Evolutionary conservation across 35 echinoderm and acorn worm species (phyloP).

Genomic region (Holothuria glaberrima): DNA sequence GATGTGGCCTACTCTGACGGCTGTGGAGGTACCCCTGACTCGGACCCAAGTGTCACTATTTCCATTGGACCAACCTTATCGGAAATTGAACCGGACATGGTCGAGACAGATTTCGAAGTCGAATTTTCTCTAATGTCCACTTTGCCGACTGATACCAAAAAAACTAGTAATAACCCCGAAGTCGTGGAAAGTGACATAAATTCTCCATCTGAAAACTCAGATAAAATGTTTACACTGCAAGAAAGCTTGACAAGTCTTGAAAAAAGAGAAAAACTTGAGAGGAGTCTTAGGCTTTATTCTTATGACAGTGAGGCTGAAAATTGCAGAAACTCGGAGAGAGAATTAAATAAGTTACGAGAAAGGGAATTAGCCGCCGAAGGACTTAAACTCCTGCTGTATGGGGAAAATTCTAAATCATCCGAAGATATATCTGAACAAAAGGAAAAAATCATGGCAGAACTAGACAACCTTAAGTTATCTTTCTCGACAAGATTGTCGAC

Average conservation of each 20-base stretch:
- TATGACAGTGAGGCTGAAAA: slow-evolving; percentile 22
- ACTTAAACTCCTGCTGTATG: slow-evolving; percentile 29
- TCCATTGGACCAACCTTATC: slow-evolving; percentile 36
- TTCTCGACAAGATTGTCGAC: slow-evolving; percentile 29
- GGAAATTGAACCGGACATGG: slow-evolving; percentile 49
- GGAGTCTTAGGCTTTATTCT: neutral
- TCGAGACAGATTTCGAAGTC: slow-evolving; percentile 38
- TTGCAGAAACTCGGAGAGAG: neutral
- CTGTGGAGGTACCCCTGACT: neutral
- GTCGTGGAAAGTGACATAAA: neutral
- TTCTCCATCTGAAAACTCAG: neutral
- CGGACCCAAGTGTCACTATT: neutral
- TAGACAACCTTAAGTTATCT: slow-evolving; percentile 51
- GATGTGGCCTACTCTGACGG: neutral
- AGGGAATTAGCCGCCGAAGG: slow-evolving; percentile 24
- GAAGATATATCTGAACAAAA: slow-evolving; percentile 35
- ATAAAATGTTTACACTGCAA: neutral
- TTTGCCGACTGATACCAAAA: neutral
- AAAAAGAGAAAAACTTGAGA: slow-evolving; percentile 12
- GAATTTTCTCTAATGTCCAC: slow-evolving; percentile 51
- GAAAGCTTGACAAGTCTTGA: slow-evolving; percentile 9
- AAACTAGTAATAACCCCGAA: neutral
- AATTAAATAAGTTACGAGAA: slow-evolving; percentile 3
- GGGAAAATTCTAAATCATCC: neutral
- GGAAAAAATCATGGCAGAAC: slow-evolving; percentile 32